Conservation (phyloP, 2,797 vertebrate genomes). For the Chelidonichthys spinosus region DNA sequence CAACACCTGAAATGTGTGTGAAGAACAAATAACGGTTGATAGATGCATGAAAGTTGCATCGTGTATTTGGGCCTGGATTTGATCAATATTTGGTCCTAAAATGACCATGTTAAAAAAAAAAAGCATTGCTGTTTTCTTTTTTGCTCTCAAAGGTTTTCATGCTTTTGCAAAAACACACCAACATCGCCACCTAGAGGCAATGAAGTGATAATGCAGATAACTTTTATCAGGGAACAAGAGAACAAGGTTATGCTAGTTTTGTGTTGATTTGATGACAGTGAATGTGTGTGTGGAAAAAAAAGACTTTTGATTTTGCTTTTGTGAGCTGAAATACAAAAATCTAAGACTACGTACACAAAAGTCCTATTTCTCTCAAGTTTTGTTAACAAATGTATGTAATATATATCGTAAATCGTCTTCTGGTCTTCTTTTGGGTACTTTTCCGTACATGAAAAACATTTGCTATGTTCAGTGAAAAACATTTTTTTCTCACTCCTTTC, state of each 20-base stretch:
- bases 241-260: not conserved
- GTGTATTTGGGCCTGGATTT: not conserved
- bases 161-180: not conserved
- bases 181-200: constrained; percentile 44
- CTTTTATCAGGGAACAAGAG: not conserved
- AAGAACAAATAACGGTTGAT: not conserved
- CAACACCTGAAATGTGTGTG: not conserved
- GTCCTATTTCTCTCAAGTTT: no score
- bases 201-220: not conserved
- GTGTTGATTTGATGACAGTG: no score
- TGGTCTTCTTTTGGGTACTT: no score
- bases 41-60: not conserved
- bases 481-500: no score
- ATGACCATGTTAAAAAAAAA: not conserved
- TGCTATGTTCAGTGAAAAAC: no score
- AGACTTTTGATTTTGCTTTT: no score
- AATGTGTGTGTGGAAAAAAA: no score
- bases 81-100: not conserved
- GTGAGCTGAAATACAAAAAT: no score
- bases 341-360: no score
- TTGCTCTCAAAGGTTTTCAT: not conserved
- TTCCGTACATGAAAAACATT: no score
- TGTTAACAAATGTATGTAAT: no score
- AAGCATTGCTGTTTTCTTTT: not conserved
- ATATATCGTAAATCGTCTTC: no score